These are phyloP conservation scores for Timandra comae DNA, from an alignment of 2,888 invertebrate genomes.

Conservation along the genomic window DNA sequence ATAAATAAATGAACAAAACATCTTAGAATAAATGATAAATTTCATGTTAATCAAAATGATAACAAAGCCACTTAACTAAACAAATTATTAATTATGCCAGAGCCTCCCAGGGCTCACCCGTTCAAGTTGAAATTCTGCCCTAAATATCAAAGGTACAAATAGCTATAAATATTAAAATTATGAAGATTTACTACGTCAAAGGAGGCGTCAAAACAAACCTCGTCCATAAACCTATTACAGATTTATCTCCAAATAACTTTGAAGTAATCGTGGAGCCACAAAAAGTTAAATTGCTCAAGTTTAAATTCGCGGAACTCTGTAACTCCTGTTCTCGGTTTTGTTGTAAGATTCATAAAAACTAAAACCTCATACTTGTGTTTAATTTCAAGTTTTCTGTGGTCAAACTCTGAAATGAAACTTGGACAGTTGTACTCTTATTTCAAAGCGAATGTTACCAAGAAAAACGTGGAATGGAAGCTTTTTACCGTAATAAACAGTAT, in stretches of 20 bases:
- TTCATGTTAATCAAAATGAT: too few species aligned
- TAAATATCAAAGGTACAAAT: slow-evolving; percentile 2
- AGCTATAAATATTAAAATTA: slow-evolving; percentile 15
- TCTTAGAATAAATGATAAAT: too few species aligned
- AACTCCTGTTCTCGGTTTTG: slow-evolving; percentile 31
- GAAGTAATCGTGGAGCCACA: slow-evolving; percentile 44
- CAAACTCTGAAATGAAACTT: neutral
- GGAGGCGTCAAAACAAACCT: slow-evolving; percentile 20
- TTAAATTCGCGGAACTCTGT: slow-evolving; percentile 42
- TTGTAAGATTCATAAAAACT: slow-evolving; percentile 36
- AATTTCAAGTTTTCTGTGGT: slow-evolving; percentile 1
- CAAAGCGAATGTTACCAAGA: too few species aligned
- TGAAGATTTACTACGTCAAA: slow-evolving; percentile 12
- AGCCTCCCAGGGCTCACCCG: too few species aligned
- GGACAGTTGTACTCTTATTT: too few species aligned
- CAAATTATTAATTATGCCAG: too few species aligned
- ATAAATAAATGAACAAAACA: too few species aligned
- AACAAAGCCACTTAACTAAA: too few species aligned
- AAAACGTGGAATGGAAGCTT: too few species aligned
- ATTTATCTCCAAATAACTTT: slow-evolving; percentile 30
- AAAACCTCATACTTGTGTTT: slow-evolving; percentile 27
- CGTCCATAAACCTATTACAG: slow-evolving; percentile 31
- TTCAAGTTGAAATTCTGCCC: too few species aligned
- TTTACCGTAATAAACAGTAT: too few species aligned
- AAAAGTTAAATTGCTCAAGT: slow-evolving; percentile 67